Conservation (phyloP, 35 echinoderm and acorn worm genomes). For the Ptychodera flava region DNA sequence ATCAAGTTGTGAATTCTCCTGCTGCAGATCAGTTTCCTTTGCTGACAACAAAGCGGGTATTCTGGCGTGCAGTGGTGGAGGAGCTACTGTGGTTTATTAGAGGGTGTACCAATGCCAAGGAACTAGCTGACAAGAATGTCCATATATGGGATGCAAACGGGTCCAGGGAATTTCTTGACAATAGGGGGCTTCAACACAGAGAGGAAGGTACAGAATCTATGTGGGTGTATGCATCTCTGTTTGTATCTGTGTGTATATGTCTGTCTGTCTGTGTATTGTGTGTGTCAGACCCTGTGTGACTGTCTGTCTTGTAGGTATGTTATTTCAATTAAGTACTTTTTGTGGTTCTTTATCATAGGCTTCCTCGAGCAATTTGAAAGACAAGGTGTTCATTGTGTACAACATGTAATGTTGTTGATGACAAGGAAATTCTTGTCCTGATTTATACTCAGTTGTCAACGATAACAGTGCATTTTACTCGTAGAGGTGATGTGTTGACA, state of each 20-base stretch:
- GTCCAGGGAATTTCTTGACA: conserved; percentile 79
- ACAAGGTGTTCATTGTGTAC: too few relatives aligned
- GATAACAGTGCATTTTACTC: too few relatives aligned
- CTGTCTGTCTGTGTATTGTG: too few relatives aligned
- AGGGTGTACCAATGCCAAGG: conserved; percentile 68
- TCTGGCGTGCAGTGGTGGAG: conserved; percentile 84
- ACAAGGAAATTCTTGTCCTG: too few relatives aligned
- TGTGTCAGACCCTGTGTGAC: neutral
- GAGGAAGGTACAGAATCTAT: conserved; percentile 60
- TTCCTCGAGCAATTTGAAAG: too few relatives aligned
- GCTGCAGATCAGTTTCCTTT: conserved; percentile 86
- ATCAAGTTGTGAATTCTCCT: too few relatives aligned
- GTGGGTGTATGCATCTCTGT: neutral
- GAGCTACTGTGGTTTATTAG: conserved; percentile 94
- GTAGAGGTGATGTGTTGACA: too few relatives aligned
- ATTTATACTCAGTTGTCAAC: too few relatives aligned
- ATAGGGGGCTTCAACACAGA: conserved; percentile 59
- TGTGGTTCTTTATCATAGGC: too few relatives aligned
- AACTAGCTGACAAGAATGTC: conserved; percentile 62
- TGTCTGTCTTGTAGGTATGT: neutral
- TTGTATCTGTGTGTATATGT: too few relatives aligned
- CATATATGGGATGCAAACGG: conserved; percentile 96
- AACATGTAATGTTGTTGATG: too few relatives aligned
- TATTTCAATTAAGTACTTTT: neutral
- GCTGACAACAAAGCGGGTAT: conserved; percentile 91